These are phyloP conservation scores for Pristionchus japonicus DNA, from an alignment of 2,888 invertebrate genomes.

Conservation along the genomic window DNA sequence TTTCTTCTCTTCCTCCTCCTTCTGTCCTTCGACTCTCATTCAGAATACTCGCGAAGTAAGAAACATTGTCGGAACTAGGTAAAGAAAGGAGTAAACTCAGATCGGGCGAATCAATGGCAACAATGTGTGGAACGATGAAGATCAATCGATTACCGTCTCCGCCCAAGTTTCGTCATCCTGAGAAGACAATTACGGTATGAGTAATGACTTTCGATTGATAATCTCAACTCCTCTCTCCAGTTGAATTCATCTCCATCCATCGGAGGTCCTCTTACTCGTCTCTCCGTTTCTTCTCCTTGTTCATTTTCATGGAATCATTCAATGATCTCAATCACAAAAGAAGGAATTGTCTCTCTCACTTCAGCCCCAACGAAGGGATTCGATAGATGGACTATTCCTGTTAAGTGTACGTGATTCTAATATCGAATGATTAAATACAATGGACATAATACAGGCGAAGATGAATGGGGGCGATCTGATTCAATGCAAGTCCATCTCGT, in stretches of 20 bases:
- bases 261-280: slow-evolving; percentile 15
- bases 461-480: slow-evolving; percentile 19
- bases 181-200: slow-evolving; percentile 15
- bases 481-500: neutral
- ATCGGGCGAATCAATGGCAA: neutral
- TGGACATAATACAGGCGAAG: neutral
- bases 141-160: slow-evolving; percentile 31
- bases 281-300: neutral
- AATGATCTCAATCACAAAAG: neutral
- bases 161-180: neutral
- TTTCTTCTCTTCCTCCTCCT: slow-evolving; percentile 45
- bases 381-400: neutral
- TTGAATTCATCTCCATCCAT: neutral
- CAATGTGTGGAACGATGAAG: slow-evolving; percentile 24
- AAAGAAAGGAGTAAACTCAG: neutral
- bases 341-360: slow-evolving; percentile 25
- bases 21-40: slow-evolving; percentile 35
- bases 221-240: neutral
- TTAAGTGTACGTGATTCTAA: neutral
- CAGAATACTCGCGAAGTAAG: slow-evolving; percentile 38
- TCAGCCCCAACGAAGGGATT: neutral
- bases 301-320: neutral
- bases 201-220: neutral
- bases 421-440: too few relatives aligned
- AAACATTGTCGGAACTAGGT: neutral